Evolutionary conservation across 2,113 vertebrate species (phyloP).

Genomic region (Petromus typicus): DNA sequence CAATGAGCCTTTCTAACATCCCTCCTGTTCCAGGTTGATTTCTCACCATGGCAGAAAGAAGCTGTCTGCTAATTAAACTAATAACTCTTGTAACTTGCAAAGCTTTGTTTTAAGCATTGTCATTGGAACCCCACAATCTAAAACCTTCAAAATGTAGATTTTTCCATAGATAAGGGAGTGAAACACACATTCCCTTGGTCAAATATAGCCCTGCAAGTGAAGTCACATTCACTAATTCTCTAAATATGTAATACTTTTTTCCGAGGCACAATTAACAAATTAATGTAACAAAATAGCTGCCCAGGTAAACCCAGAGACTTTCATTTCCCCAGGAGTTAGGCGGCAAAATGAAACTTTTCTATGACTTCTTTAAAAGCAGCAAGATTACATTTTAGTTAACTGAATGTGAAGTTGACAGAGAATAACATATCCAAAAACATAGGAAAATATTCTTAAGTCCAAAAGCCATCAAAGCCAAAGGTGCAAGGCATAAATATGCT

Average conservation of each 20-base stretch:
- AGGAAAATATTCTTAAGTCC: neutral
- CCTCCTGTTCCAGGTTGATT: neutral
- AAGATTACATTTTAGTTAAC: conserved; percentile 28
- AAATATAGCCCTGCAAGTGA: neutral
- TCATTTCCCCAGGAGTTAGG: conserved; percentile 31
- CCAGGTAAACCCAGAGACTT: conserved; percentile 4
- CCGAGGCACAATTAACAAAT: conserved; percentile 40
- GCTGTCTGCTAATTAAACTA: conserved; percentile 33
- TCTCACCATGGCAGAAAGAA: neutral
- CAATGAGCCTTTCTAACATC: neutral
- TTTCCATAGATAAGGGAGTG: neutral
- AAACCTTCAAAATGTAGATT: neutral
- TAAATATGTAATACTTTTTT: conserved; percentile 48
- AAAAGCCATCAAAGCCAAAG: neutral
- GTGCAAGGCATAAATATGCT: neutral
- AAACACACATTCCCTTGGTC: neutral
- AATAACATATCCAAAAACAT: neutral
- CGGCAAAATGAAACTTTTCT: neutral
- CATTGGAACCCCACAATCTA: neutral
- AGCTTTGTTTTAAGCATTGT: neutral
- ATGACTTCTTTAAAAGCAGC: conserved; percentile 8
- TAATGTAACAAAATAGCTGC: conserved; percentile 12
- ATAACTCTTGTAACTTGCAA: conserved; percentile 18
- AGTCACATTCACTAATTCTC: neutral
- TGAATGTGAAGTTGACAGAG: neutral